Evolutionary conservation across 2,888 invertebrate genomes (phyloP).

Genomic region (Zaprionus lineosus): DNA sequence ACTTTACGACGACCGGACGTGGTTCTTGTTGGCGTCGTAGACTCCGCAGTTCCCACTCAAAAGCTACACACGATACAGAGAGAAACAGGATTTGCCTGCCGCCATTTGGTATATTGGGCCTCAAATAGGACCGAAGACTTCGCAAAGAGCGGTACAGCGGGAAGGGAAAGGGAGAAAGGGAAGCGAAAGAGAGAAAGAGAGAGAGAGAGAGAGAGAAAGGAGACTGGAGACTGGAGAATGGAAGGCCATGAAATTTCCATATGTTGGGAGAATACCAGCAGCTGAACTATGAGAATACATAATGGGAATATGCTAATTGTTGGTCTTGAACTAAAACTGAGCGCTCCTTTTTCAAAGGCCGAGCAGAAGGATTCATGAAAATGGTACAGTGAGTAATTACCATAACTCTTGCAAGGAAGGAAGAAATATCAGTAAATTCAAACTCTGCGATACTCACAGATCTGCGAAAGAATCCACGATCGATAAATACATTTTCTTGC

Average conservation of each 20-base stretch:
- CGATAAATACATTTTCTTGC: too few species aligned
- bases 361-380: too few species aligned
- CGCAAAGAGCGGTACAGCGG: too few species aligned
- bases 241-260: conserved; percentile 37
- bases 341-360: too few species aligned
- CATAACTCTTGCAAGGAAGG: too few species aligned
- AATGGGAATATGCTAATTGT: conserved; percentile 34
- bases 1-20: conserved; percentile 74
- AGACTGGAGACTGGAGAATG: conserved; percentile 12
- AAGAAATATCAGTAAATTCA: too few species aligned
- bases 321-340: too few species aligned
- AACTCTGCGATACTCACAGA: too few species aligned
- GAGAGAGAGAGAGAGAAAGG: conserved; percentile 36
- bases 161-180: too few species aligned
- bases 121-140: conserved; percentile 35
- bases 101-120: conserved; percentile 28
- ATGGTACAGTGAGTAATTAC: too few species aligned
- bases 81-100: conserved; percentile 44
- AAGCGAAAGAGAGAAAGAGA: not conserved
- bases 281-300: not conserved
- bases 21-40: conserved; percentile 69
- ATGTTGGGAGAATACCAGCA: conserved; percentile 15
- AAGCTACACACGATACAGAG: conserved; percentile 1
- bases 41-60: conserved; percentile 50
- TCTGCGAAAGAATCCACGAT: too few species aligned